These are phyloP conservation scores for Liopterus haemorrhoidalis DNA, from an alignment of 2,888 invertebrate genomes.

Conservation along the genomic window DNA sequence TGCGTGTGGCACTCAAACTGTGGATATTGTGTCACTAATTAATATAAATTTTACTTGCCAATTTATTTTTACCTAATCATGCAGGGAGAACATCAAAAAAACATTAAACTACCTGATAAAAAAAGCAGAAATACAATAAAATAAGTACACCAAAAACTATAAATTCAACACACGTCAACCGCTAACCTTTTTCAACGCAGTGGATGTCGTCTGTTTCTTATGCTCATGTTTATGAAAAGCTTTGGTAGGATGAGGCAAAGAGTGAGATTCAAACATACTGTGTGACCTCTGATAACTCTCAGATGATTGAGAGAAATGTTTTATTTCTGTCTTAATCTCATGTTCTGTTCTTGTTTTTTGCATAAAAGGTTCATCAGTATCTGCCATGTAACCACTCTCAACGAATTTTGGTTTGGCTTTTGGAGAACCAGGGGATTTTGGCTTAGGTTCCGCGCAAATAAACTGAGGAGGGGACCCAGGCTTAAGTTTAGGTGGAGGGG, in stretches of 20 bases:
- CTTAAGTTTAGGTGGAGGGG: conserved; percentile 42
- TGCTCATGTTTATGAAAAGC: conserved; percentile 34
- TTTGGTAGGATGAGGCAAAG: conserved; percentile 31
- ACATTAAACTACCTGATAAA: not conserved
- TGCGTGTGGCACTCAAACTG: too few species aligned
- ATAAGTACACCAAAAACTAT: not conserved
- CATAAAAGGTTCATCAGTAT: conserved; percentile 59
- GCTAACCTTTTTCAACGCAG: conserved; percentile 45
- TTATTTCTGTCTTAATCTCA: conserved; percentile 35
- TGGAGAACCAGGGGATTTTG: conserved; percentile 45
- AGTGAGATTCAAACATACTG: conserved; percentile 32
- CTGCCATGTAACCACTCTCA: conserved; percentile 64
- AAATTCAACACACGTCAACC: conserved; percentile 25
- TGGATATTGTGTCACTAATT: too few species aligned
- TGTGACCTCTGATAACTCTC: conserved; percentile 38
- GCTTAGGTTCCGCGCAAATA: conserved; percentile 38
- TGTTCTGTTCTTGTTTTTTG: conserved; percentile 40
- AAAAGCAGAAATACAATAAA: not conserved
- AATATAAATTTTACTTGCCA: not conserved
- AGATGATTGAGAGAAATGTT: conserved; percentile 38
- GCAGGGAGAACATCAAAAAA: conserved; percentile 12
- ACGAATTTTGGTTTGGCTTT: conserved; percentile 50
- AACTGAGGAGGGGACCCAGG: conserved; percentile 45
- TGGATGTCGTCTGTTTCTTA: conserved; percentile 41
- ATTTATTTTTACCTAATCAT: too few species aligned